phyloP scores from a whole-genome alignment of 2,113 vertebrate species.

The Phalacrocorax brasilianus region DNA sequence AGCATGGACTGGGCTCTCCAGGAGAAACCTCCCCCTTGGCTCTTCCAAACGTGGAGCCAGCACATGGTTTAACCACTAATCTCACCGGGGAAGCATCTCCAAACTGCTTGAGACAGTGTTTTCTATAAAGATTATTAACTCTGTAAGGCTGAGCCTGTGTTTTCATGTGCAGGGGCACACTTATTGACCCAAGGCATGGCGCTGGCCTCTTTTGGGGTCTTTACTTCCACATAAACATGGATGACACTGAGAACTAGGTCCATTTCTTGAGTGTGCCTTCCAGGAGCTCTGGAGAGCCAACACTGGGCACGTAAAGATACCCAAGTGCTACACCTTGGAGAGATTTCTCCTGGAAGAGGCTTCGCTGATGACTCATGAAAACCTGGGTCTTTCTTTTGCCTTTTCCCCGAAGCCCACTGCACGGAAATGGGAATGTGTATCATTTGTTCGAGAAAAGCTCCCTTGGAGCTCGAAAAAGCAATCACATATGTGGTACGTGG shows the following conservation, averaged over 20 bases:
- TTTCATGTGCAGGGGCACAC: fast-evolving
- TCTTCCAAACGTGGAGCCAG: not conserved
- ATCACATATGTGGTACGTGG: not conserved
- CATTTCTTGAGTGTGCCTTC: not conserved
- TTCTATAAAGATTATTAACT: not conserved
- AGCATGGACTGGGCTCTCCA: not conserved
- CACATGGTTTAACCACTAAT: fast-evolving
- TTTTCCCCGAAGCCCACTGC: not conserved
- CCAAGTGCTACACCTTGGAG: not conserved
- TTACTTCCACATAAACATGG: not conserved
- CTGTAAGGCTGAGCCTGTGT: not conserved
- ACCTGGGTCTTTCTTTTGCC: not conserved
- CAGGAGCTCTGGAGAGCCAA: not conserved
- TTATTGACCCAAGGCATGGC: not conserved
- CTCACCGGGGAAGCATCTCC: not conserved
- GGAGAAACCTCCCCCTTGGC: not conserved
- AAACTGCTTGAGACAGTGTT: not conserved
- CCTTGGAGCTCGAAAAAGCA: not conserved
- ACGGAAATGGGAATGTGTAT: not conserved
- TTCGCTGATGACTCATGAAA: not conserved
- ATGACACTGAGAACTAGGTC: not conserved
- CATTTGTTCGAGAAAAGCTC: not conserved
- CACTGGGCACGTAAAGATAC: not conserved
- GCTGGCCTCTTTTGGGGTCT: not conserved
- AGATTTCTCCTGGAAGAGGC: not conserved